Evolutionary conservation across 2,113 vertebrate genomes (phyloP).

Genomic region (Serinus canaria): DNA sequence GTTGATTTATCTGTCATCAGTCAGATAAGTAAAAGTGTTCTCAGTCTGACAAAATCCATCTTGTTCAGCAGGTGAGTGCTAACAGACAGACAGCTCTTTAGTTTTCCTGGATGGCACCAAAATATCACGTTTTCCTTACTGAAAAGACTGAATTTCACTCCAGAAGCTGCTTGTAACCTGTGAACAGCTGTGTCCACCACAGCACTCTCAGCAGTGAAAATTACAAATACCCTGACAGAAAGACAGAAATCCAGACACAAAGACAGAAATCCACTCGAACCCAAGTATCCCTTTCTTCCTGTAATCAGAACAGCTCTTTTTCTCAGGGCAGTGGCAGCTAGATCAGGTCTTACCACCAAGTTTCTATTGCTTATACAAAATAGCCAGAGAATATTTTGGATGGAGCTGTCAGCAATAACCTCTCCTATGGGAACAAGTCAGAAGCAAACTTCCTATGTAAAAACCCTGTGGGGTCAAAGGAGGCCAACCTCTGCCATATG

Average conservation of each 20-base stretch:
- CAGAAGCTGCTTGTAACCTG: neutral
- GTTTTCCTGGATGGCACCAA: neutral
- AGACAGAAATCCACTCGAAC: neutral
- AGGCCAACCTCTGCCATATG: neutral
- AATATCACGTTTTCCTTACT: neutral
- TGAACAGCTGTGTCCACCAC: neutral
- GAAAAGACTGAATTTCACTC: neutral
- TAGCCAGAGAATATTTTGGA: neutral
- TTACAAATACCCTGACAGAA: neutral
- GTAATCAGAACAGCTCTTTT: neutral
- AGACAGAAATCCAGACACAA: neutral
- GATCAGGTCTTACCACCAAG: neutral
- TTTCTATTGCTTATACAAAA: neutral
- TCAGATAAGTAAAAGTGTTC: neutral
- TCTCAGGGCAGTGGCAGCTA: neutral
- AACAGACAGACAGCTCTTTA: neutral
- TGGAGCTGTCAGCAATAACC: neutral
- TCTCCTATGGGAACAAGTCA: neutral
- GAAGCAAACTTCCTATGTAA: neutral
- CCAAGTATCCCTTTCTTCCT: neutral
- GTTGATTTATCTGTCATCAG: constrained; percentile 1
- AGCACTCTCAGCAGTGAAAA: neutral
- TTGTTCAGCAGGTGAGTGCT: neutral
- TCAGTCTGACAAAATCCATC: neutral
- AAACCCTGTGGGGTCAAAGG: neutral